Base-by-base conservation (phyloP, 2,113 vertebrate genomes). In the Myxocyprinus asiaticus region DNA sequence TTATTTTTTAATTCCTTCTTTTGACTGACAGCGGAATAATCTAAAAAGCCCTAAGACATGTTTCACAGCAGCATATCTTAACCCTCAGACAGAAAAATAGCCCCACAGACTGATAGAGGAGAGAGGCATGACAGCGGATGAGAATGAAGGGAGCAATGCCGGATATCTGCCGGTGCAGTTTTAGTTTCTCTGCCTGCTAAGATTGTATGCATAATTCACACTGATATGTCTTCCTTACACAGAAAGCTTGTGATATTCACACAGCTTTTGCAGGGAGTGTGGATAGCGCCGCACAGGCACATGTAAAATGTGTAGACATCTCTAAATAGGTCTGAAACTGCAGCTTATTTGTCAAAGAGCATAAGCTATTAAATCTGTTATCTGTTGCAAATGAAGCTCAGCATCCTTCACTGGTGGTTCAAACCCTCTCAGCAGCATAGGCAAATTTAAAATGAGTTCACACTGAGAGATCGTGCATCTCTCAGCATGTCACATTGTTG, bases 361-460 rank as follows among this genome's bases (percentile, higher is more conserved):
- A 73, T 81, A 84, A 79, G 82, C 72, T 63, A 78, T 83, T 79
- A 83, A 79, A 83, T 83, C 79, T 79, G 84, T 81, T 81, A 83
- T 81, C 77, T 83, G 70, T 76, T 81, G 84, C 76, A 76, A 76
- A 81, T 85, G 79, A 81, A 80, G 81, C 79, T 68, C 79, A 76
- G 76, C 67, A 73, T 84, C 78, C 76, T 67, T 64, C 62, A 72
- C 82, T 71, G 67, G 67, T 69, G 66, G 82, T 83, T 85, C 76
- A 76, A 76, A 81, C 67, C 72, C 67, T 83, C 61, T 76, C 76
- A 83, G 66, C 65, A 76, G 79, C 63, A 55, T 79, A 77, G 82
- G 84, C 82, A 45, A 85, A 85, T 83, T 81, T 76, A 70, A 83
- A 85, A 85, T 83, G 84, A 85, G 78, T 85, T 85, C 81, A 83